phyloP scores from a whole-genome alignment of 2,888 invertebrate species.

The Drosophila ustulata region DNA sequence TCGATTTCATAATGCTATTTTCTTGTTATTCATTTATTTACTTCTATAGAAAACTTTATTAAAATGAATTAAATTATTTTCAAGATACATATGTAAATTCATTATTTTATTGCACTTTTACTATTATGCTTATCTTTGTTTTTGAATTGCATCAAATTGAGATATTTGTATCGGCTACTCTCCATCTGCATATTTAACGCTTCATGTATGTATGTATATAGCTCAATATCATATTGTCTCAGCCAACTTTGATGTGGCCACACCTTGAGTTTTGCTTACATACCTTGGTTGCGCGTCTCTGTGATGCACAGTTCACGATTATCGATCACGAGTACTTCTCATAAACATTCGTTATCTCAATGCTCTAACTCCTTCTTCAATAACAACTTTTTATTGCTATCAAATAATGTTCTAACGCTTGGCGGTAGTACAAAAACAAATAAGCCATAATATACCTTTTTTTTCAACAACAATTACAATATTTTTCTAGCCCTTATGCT shows the following conservation, averaged over 20 bases:
- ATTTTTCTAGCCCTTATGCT: conserved; percentile 3
- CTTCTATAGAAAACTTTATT: too few relatives aligned
- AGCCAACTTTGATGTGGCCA: background rate
- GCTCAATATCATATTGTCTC: too few relatives aligned
- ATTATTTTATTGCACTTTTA: background rate
- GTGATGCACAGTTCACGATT: conserved; percentile 1
- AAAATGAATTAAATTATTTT: too few relatives aligned
- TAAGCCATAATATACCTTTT: background rate
- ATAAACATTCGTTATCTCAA: background rate
- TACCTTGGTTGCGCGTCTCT: background rate
- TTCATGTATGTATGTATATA: background rate
- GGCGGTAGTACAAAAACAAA: background rate
- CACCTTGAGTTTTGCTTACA: background rate
- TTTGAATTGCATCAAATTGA: background rate
- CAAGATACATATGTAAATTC: too few relatives aligned
- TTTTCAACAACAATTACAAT: background rate
- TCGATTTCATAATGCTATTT: too few relatives aligned
- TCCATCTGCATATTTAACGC: background rate
- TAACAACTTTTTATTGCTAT: background rate
- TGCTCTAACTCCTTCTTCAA: background rate
- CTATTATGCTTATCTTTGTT: background rate
- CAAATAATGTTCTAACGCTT: background rate
- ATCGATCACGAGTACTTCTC: background rate
- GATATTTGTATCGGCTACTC: background rate
- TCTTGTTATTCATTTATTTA: too few relatives aligned